A percentile compares a stretch with the other conserved stretches of the same genome.
Evolutionary conservation across 2,113 vertebrate species (phyloP).

Genomic region (Dicaeum eximium): DNA sequence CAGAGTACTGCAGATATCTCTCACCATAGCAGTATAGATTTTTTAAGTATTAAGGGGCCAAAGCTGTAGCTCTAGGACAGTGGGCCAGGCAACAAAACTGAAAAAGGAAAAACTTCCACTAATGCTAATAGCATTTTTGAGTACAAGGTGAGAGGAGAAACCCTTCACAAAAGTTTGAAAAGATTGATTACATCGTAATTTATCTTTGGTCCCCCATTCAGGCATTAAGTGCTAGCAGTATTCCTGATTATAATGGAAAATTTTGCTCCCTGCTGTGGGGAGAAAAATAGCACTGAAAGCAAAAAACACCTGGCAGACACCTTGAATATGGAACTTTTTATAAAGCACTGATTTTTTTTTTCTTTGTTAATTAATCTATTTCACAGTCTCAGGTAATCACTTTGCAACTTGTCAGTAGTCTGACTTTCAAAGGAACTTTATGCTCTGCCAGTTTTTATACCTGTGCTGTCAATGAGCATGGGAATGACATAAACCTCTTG

Average conservation of each 20-base stretch:
- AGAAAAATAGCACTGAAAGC: conserved; percentile 4
- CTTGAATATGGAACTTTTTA: conserved; percentile 39
- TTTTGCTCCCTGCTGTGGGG: not conserved
- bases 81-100: not conserved
- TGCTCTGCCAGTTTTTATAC: not conserved
- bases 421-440: conserved; percentile 26
- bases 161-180: not conserved
- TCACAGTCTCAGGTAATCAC: conserved; percentile 57
- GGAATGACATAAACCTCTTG: not conserved
- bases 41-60: not conserved
- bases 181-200: not conserved
- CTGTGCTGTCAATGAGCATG: not conserved
- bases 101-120: not conserved
- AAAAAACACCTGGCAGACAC: conserved; percentile 55
- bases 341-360: conserved; percentile 41
- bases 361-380: conserved; percentile 61
- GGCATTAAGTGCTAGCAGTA: not conserved
- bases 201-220: not conserved
- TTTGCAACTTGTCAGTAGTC: not conserved
- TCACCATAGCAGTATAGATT: not conserved
- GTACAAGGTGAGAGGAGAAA: not conserved
- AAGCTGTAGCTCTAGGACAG: not conserved
- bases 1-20: not conserved
- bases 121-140: not conserved
- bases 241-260: conserved; percentile 6